Percentiles rank a stretch among this genome's conserved stretches.
These are phyloP conservation scores for human (Homo sapiens) DNA, from an alignment of 2,113 vertebrate species.

Conservation along the genomic window GRCh38 chr16:61903001-61903500, in stretches of 20 bases:
- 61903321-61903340: no score
- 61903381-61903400: no score
- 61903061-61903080: background rate
- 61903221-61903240: background rate
- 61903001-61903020: conserved; percentile 68
- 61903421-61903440: no score
- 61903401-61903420: no score
- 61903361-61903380: no score
- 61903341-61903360: no score
- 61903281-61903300: background rate
- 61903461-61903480: no score
- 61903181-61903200: background rate
- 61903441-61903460: no score
- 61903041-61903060: conserved; percentile 55
- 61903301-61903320: background rate
- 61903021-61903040: conserved; percentile 66
- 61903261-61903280: background rate
- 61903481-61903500: no score
- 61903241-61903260: background rate
- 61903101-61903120: background rate
- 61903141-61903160: background rate
- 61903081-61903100: background rate
- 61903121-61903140: conserved; percentile 44
- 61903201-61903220: background rate
- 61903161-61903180: background rate